phyloP scores from a whole-genome alignment of 2,113 vertebrate genomes.

The Myxocyprinus asiaticus region DNA sequence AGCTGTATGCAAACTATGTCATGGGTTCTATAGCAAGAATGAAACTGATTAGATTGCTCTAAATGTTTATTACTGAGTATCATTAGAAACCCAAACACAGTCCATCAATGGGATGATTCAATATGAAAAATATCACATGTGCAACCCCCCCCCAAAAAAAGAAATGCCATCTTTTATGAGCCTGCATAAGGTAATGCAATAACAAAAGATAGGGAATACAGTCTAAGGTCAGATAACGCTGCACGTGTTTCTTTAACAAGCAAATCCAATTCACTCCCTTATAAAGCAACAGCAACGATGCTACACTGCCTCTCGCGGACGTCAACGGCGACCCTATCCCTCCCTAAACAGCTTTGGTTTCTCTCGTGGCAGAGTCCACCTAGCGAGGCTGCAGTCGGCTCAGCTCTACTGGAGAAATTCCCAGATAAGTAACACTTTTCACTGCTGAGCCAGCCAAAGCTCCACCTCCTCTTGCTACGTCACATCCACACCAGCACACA shows the following conservation, averaged over 20 bases:
- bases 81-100: slow-evolving; percentile 15
- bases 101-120: slow-evolving; percentile 9
- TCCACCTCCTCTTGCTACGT: slow-evolving; percentile 62
- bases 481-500: slow-evolving; percentile 60
- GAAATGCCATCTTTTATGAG: slow-evolving; percentile 35
- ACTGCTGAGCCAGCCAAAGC: slow-evolving; percentile 63
- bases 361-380: slow-evolving; percentile 45
- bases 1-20: slow-evolving; percentile 13
- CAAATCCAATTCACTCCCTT: slow-evolving; percentile 50
- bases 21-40: not conserved
- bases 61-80: slow-evolving; percentile 8
- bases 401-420: slow-evolving; percentile 72
- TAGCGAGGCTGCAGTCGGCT: slow-evolving; percentile 52
- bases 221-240: slow-evolving; percentile 23
- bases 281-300: slow-evolving; percentile 58
- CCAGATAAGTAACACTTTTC: slow-evolving; percentile 76
- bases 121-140: slow-evolving; percentile 5
- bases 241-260: slow-evolving; percentile 16
- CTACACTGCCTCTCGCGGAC: slow-evolving; percentile 47
- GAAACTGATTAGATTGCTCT: not conserved
- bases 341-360: slow-evolving; percentile 21
- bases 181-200: slow-evolving; percentile 32
- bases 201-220: slow-evolving; percentile 28
- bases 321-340: slow-evolving; percentile 24
- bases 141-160: not conserved